Evolutionary conservation across 1,140 invertebrate genomes (phyloP), one percentile per base, ranked within the genome.

Genomic region (Drosophila tristis): DNA sequence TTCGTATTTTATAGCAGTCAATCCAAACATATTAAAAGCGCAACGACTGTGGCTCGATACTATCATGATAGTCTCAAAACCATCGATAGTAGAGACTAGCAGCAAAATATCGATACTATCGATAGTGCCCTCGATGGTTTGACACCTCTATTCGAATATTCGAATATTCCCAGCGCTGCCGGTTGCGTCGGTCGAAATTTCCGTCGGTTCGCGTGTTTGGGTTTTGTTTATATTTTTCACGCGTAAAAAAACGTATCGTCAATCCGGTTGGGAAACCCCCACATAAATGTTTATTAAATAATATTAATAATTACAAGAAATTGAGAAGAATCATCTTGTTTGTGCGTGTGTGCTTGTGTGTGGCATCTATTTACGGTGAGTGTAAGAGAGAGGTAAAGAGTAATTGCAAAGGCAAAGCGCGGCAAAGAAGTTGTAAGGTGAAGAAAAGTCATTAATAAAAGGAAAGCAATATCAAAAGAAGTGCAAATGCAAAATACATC

Each of bases 371-470:
- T 45, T 81, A 86, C 82, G 82, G 81, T 86, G 82, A 86, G 81
- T 86, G 45, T 16, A 20, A 31, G 70, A 61, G 54, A 65, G 55
- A 47, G 42, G 49, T 42, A 39, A 57, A 62, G 54, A 31, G 8
- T 43, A 60, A 42, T 50, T 47, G 16, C 35, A 53, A 42, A 43
- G 50, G 58, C 35, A 57, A 59, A 73, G 51, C 48, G 71, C 61
- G 71, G 72, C 55, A 64, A 73, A 67, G 58, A 64, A 57, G 61
- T 31, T 57, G 55, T 44, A 56, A 86, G 82, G 81, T 87, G 81
- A 67, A 39, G 35, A 87, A 84, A 87, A 78, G 70, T 72, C 82
- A 78, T 75, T 72, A 84, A 79, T 78, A 79, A 87, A 81, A 75
- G 51, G 35, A 39, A 75, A 87, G 45, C 35, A 67, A 82, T 58